Evolutionary conservation across 2,888 invertebrate species (phyloP), one percentile per base, ranked within the genome.

Genomic region (Cerastis rubricosa): DNA sequence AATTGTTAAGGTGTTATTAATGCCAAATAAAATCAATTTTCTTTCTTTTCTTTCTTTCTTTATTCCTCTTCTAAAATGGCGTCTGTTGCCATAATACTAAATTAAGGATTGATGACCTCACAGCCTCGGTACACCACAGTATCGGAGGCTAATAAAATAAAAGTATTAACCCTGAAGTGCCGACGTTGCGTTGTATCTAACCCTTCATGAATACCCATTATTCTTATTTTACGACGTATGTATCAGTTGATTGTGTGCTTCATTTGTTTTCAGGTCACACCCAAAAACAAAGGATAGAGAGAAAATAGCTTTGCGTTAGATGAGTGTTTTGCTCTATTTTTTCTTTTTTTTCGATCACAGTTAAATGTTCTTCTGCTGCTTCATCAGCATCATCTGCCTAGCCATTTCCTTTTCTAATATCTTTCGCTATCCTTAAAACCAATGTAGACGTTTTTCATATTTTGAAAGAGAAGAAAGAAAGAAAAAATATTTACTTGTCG

Each of bases 121-220:
- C 2, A n/a, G n/a, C n/a, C n/a, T n/a, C n/a, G n/a, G n/a, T n/a
- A 45, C 35, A 2, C 40, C 47, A 45, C 61, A 51, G 25, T 59
- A 43, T 68, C n/a, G 9, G 45, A 47, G 17, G 40, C n/a, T n/a
- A 76, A 76, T 76, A 77, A 76, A 76, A 76, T 35, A 43, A 71
- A 73, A 54, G n/a, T 51, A 43, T 29, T 2, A 14, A 35, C 11
- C 70, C 29, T 51, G 35, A 71, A 79, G 40, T 29, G 45, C 35
- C 17, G 63, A 49, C 47, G 63, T 19, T 14, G 49, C 47, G 63
- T 19, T 14, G 64, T 43, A 70, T 25, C 25, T 35, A 78, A 47
- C 63, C 63, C 63, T 73, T 64, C 77, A 78, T 80, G 73, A 76
- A 73, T 69, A 76, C 54, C 51, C 63, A 73, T 75, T 54, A 78